phyloP scores from a whole-genome alignment of 1,140 invertebrate genomes.

The Drosophila chauvacae region DNA sequence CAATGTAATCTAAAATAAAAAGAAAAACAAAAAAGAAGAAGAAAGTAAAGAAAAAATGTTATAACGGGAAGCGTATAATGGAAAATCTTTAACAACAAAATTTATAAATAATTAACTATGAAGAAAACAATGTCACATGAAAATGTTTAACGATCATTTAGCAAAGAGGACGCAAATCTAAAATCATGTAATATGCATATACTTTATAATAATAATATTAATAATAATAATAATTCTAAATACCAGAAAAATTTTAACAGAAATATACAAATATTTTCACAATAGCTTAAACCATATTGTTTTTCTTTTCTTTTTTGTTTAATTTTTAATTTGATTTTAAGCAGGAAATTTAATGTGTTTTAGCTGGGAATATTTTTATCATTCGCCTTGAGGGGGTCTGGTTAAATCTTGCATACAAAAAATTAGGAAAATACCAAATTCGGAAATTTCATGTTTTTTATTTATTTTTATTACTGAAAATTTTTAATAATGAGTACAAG shows the following conservation, averaged over 20 bases:
- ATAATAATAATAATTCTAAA: slow-evolving; percentile 61
- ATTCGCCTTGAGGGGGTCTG: no score
- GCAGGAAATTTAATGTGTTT: no score
- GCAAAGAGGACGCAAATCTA: slow-evolving; percentile 40
- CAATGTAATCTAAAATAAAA: slow-evolving; percentile 34
- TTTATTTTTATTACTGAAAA: no score
- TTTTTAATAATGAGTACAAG: no score
- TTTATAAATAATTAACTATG: slow-evolving; percentile 26
- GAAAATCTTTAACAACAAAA: slow-evolving; percentile 21
- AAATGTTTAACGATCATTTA: slow-evolving; percentile 55
- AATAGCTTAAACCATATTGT: slow-evolving; percentile 67
- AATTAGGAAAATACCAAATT: no score
- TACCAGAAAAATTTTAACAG: slow-evolving; percentile 71
- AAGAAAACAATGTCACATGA: slow-evolving; percentile 30
- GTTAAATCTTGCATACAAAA: no score
- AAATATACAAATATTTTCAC: slow-evolving; percentile 79
- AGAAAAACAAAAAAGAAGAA: background rate
- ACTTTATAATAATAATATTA: slow-evolving; percentile 55
- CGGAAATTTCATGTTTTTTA: no score
- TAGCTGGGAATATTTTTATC: no score
- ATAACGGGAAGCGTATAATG: slow-evolving; percentile 2
- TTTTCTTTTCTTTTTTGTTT: background rate
- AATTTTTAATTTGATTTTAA: background rate
- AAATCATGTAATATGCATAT: slow-evolving; percentile 60
- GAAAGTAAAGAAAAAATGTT: slow-evolving; percentile 8